phyloP scores from a whole-genome alignment of 2,113 vertebrate species.

The Pavo muticus region DNA sequence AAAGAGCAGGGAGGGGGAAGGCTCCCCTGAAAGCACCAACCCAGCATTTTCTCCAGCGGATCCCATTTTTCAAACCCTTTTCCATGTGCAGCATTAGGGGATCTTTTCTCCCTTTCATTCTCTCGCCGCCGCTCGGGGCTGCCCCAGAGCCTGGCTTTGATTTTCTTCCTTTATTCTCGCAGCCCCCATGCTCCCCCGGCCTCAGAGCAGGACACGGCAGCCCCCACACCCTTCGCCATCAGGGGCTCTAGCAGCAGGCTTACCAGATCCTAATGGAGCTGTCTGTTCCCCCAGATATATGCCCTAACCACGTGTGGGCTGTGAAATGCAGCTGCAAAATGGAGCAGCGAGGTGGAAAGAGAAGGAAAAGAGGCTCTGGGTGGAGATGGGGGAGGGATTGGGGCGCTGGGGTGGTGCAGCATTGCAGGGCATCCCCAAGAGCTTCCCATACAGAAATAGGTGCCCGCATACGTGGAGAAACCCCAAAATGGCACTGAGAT shows the following conservation, averaged over 20 bases:
- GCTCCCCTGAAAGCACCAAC: conserved; percentile 47
- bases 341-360: not conserved
- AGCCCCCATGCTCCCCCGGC: not conserved
- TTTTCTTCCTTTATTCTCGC: conserved; percentile 37
- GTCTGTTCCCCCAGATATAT: conserved; percentile 50
- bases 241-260: not conserved
- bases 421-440: not conserved
- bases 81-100: not conserved
- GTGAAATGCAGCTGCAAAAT: not conserved
- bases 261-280: conserved; percentile 50
- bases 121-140: not conserved
- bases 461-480: not conserved
- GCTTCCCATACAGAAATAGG: not conserved
- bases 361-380: not conserved
- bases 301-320: not conserved
- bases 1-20: not conserved
- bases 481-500: not conserved
- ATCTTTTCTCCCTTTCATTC: conserved; percentile 28
- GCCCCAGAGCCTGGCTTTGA: conserved; percentile 29
- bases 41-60: not conserved
- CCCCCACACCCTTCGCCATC: accelerated
- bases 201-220: not conserved
- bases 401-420: not conserved
- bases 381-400: not conserved
- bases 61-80: conserved; percentile 17